A percentile compares a stretch with the other conserved stretches of the same genome.
phyloP scores from a whole-genome alignment of 2,113 vertebrate genomes.

The Cheilinus undulatus region DNA sequence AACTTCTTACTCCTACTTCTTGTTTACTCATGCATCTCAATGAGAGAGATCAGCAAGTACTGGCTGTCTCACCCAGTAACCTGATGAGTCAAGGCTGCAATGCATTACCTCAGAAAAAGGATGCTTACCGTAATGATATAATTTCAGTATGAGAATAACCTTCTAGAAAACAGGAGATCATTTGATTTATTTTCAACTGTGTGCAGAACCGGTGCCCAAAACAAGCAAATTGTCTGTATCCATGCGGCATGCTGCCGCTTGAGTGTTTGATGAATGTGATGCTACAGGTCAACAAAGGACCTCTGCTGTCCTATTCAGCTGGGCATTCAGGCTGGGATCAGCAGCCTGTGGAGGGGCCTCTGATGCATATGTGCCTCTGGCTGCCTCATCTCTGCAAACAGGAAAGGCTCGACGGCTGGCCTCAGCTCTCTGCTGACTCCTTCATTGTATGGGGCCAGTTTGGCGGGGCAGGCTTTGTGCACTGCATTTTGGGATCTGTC shows the following conservation, averaged over 20 bases:
- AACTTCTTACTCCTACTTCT: background rate
- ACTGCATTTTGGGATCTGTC: slow-evolving; percentile 50
- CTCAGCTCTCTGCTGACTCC: slow-evolving; percentile 77
- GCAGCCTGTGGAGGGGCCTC: slow-evolving; percentile 67
- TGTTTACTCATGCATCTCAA: background rate
- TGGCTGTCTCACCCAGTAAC: background rate
- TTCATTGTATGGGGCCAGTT: slow-evolving; percentile 70
- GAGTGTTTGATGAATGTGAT: slow-evolving; percentile 77
- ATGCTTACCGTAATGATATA: background rate
- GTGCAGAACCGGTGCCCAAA: slow-evolving; percentile 3
- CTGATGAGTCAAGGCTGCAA: background rate
- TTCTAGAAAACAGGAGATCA: background rate
- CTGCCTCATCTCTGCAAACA: slow-evolving; percentile 71
- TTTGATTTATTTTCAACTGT: background rate
- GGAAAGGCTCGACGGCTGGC: slow-evolving; percentile 71
- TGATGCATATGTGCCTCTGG: slow-evolving; percentile 64
- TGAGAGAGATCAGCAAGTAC: background rate
- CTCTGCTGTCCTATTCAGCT: slow-evolving; percentile 72
- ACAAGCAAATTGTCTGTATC: slow-evolving; percentile 41
- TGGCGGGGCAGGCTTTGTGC: slow-evolving; percentile 62
- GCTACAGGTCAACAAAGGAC: slow-evolving; percentile 79
- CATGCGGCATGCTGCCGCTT: slow-evolving; percentile 35
- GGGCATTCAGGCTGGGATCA: slow-evolving; percentile 76
- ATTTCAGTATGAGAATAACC: too few relatives aligned
- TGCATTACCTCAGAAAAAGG: background rate